A percentile compares a stretch with the other conserved stretches of the same genome.
Evolutionary conservation across 2,888 invertebrate species (phyloP).

Genomic region (Euphydryas editha): DNA sequence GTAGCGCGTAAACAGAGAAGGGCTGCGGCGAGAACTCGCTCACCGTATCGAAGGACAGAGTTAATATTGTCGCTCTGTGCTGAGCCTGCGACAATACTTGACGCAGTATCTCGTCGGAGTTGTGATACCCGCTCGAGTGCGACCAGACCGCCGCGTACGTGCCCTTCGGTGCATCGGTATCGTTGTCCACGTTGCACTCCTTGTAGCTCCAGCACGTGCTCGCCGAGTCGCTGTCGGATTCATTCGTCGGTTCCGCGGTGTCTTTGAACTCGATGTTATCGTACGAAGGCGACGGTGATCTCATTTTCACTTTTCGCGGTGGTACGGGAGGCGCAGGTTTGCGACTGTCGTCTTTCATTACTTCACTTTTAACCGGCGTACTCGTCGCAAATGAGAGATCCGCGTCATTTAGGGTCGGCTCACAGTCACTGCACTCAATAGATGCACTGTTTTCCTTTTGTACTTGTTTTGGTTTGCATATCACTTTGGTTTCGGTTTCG

Average conservation of each 20-base stretch:
- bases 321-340: constrained; percentile 60
- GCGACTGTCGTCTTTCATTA: constrained; percentile 46
- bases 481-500: constrained; percentile 41
- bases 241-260: constrained; percentile 35
- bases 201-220: constrained; percentile 80
- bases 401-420: constrained; percentile 62
- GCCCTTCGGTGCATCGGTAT: constrained; percentile 56
- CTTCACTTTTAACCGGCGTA: constrained; percentile 57
- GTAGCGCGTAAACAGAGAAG: constrained; percentile 70
- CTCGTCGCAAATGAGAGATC: constrained; percentile 70
- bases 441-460: constrained; percentile 46
- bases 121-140: constrained; percentile 76
- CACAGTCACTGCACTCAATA: constrained; percentile 67
- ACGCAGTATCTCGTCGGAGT: constrained; percentile 70
- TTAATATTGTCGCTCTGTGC: constrained; percentile 69
- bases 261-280: constrained; percentile 55
- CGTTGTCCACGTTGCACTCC: constrained; percentile 67
- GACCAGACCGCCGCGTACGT: constrained; percentile 75
- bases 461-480: constrained; percentile 38
- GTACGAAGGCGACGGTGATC: constrained; percentile 59
- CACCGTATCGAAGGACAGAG: constrained; percentile 71
- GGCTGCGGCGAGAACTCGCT: constrained; percentile 66
- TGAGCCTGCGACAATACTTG: constrained; percentile 61
- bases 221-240: constrained; percentile 69
- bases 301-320: constrained; percentile 60